Evolutionary conservation across 2,888 invertebrate genomes (phyloP), one percentile per base, ranked within the genome.

Genomic region (Oegoconia quadripuncta): DNA sequence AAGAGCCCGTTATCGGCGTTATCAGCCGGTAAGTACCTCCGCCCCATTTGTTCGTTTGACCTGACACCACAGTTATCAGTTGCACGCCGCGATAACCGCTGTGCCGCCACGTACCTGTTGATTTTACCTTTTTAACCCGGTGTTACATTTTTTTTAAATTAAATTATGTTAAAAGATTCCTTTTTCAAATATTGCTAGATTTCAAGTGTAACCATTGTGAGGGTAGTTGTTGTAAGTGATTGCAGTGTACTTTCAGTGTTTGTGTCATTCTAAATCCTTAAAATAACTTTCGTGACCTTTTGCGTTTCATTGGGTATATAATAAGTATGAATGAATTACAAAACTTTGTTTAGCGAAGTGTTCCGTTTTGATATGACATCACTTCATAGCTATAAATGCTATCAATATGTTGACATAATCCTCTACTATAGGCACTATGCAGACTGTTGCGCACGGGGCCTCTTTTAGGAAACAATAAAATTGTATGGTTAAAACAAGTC

Each of bases 21-120:
- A 84, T 84, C 84, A 83, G 39, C 40, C 44, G 56, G 56, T 59
- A 62, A 70, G 66, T 75, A 74, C 74, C 75, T 75, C 72, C 82
- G 81, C 78, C 80, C 82, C 81, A 76, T 80, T 83, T 87, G 86
- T 74, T 80, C 84, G 79, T 87, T 87, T 87, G 87, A 87, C 87
- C 87, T 87, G 87, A 84, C 86, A 87, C 76, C 69, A 66, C 71
- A 77, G 78, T 83, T 86, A 86, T 87, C 86, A 87, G 83, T 81
- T 59, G 75, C 53, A 55, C 67, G 71, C 63, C 63, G 76, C 81
- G 87, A 87, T 87, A 87, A 82, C 77, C 74, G 71, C 57, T 55
- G 57, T 48, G 58, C 59, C 69, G 69, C 63, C 72, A 74, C 72
- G 55, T 83, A 86, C 84, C 84, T 83, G 84, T 79, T 70, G 56